A percentile compares a stretch with the other conserved stretches of the same genome.
Evolutionary conservation across 2,113 vertebrate species (phyloP).

Genomic region (Pelusios castaneus): DNA sequence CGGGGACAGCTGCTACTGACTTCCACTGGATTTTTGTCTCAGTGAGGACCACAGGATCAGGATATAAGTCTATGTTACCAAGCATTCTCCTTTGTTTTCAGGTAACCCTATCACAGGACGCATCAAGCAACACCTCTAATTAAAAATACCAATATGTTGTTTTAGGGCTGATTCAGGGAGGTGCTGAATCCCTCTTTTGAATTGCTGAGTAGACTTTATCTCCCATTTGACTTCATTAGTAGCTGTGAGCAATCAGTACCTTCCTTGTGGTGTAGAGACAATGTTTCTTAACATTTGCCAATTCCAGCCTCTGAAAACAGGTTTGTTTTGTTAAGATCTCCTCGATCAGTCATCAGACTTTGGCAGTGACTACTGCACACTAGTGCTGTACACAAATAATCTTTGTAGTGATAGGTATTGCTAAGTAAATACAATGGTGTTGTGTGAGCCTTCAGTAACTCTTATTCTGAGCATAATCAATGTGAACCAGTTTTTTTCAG

Average conservation of each 20-base stretch:
- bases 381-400: neutral
- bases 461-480: neutral
- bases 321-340: neutral
- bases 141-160: rapidly evolving
- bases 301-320: rapidly evolving
- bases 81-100: neutral
- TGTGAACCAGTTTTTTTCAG: neutral
- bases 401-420: rapidly evolving
- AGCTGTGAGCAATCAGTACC: neutral
- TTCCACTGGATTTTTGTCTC: neutral
- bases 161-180: rapidly evolving
- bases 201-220: rapidly evolving
- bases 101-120: rapidly evolving
- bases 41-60: rapidly evolving
- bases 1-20: neutral
- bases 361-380: constrained; percentile 46
- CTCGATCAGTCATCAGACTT: rapidly evolving
- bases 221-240: neutral
- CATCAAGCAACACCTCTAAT: neutral
- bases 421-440: neutral
- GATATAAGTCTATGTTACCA: neutral
- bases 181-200: rapidly evolving
- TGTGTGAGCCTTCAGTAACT: rapidly evolving
- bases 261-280: neutral
- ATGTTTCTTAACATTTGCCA: neutral